Evolutionary conservation across 2,113 vertebrate genomes (phyloP).

Genomic region (Rhinopomastus cyanomelas): DNA sequence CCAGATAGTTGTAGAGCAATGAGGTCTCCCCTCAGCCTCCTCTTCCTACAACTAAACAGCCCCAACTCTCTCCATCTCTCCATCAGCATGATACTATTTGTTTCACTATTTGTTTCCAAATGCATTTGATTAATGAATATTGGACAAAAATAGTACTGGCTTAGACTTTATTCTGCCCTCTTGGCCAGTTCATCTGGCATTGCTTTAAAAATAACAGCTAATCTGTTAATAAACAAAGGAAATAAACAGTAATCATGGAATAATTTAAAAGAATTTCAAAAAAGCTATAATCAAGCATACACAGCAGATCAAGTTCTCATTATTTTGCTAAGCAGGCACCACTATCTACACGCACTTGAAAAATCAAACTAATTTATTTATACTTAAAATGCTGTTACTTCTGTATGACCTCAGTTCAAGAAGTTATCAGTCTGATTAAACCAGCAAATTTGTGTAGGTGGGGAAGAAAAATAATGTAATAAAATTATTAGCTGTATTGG

Average conservation of each 20-base stretch:
- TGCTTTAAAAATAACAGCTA: background rate
- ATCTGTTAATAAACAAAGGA: slow-evolving; percentile 10
- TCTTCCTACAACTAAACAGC: no score
- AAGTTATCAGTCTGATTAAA: background rate
- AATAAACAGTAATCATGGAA: background rate
- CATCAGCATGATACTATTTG: slow-evolving; percentile 7
- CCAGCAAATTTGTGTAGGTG: background rate
- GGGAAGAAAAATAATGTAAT: background rate
- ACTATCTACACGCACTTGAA: background rate
- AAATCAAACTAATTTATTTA: background rate
- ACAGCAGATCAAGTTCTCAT: background rate
- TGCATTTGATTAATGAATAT: slow-evolving; percentile 35
- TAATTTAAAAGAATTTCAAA: background rate
- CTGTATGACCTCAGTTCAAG: background rate
- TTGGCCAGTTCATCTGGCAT: background rate
- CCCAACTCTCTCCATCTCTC: no score
- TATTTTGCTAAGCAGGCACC: background rate
- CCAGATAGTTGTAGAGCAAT: no score
- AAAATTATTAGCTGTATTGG: background rate
- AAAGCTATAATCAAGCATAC: background rate
- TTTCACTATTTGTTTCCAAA: slow-evolving; percentile 19
- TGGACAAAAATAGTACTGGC: slow-evolving; percentile 16
- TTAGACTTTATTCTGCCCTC: slow-evolving; percentile 1
- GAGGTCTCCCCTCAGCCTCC: no score
- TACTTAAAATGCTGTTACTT: background rate